Evolutionary conservation across 2,888 invertebrate species (phyloP).

Genomic region (Tetramorium bicarinatum): DNA sequence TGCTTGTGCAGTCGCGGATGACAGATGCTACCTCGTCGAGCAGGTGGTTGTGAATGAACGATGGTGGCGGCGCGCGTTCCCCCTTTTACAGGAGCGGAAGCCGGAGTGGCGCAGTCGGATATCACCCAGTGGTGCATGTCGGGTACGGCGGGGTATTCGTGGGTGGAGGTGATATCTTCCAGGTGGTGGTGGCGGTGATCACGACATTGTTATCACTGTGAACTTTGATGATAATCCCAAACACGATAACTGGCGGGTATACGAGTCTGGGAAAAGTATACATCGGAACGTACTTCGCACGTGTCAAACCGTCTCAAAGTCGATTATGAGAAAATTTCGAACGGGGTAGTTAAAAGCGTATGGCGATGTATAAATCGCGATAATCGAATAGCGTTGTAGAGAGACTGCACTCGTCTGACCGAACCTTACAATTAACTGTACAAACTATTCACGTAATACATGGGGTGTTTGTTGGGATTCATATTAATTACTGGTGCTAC

Average conservation of each 20-base stretch:
- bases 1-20: slow-evolving; percentile 44
- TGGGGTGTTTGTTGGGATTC: too few species aligned
- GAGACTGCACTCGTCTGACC: not conserved
- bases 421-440: not conserved
- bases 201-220: slow-evolving; percentile 8
- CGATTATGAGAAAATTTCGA: not conserved
- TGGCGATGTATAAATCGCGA: not conserved
- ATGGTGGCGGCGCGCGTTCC: slow-evolving; percentile 68
- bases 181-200: not conserved
- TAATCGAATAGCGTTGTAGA: not conserved
- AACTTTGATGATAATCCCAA: slow-evolving; percentile 16
- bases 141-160: slow-evolving; percentile 51
- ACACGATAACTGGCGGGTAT: not conserved
- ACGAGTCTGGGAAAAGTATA: not conserved
- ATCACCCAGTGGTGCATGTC: slow-evolving; percentile 60
- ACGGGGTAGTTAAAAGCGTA: not conserved
- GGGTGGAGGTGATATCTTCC: slow-evolving; percentile 40
- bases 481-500: too few species aligned
- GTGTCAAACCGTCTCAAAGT: not conserved
- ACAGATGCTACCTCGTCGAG: slow-evolving; percentile 78
- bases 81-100: slow-evolving; percentile 75
- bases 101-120: slow-evolving; percentile 77
- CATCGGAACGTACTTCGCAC: not conserved
- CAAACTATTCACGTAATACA: too few species aligned
- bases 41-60: slow-evolving; percentile 83